Evolutionary conservation across 30 jellyfish, hydroid and myxozoan genomes (phyloP), one percentile per base, ranked within the genome.

Genomic region (Calvadosia cruxmelitensis): DNA sequence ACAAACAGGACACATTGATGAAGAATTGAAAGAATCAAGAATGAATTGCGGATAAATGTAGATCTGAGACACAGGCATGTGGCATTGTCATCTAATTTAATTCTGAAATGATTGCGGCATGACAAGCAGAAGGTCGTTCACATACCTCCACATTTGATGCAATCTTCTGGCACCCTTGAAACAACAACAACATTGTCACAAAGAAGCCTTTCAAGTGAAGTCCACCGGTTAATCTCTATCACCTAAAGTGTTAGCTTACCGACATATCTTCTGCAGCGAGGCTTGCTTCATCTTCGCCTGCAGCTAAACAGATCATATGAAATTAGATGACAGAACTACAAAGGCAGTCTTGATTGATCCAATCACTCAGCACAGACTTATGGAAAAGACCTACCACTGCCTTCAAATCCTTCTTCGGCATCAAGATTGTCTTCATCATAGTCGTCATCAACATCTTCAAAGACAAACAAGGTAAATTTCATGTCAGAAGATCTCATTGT

Each of bases 381-480:
- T n/a, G n/a, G n/a, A n/a, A n/a, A n/a, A n/a, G n/a, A n/a, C 13
- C 13, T 64, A 25, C 34, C 52, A 24, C 71, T 72, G 16, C 80
- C 95, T 34, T 63, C 93, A 82, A 69, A 82, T 27, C 98, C 98
- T 25, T 82, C 93, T 62, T 89, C 98, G 3, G 94, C 95, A 57
- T 82, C 97, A 29, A 29, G 63, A 33, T 49, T 78, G 25, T 77
- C 93, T 31, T 89, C 98, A 48, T 78, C 95, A 69, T 89, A 76
- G 34, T 89, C 98, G 78, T 85, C 96, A 68, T 89, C 98, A 28
- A 89, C 98, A 77, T 81, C 98, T 86, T 53, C 26, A 66, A 78
- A 3, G 52, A 53, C 29, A n/a, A 35, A 32, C 24, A 0, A 1
- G 27, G 2, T 10, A 76, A 57, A 31, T 31, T 25, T 5, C 13